These are phyloP conservation scores for Parazoanthus atlanticus DNA, from an alignment of 92 coral and sea anemone species.

Conservation along the genomic window DNA sequence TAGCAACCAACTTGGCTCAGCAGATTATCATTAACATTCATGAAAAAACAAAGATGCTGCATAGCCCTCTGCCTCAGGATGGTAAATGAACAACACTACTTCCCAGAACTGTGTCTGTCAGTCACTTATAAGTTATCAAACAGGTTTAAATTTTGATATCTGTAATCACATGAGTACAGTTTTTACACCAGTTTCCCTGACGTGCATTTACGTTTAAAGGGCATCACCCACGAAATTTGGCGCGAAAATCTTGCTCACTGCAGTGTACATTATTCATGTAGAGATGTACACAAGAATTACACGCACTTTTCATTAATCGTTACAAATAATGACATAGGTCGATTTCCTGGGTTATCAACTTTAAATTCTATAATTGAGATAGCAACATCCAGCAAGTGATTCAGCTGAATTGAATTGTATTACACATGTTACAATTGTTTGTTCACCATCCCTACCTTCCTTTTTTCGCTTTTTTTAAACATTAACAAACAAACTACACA, in stretches of 20 bases:
- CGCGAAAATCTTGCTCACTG: slow-evolving; percentile 27
- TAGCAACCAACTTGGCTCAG: slow-evolving; percentile 60
- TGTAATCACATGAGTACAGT: slow-evolving; percentile 43
- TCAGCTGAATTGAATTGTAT: slow-evolving; percentile 42
- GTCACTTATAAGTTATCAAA: slow-evolving; percentile 41
- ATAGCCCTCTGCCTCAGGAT: slow-evolving; percentile 61
- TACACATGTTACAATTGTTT: slow-evolving; percentile 44
- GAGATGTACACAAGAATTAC: slow-evolving; percentile 31
- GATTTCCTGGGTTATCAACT: slow-evolving; percentile 37
- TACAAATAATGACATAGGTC: slow-evolving; percentile 27
- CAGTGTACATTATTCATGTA: slow-evolving; percentile 33
- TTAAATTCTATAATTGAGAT: slow-evolving; percentile 41
- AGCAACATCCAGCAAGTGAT: slow-evolving; percentile 45
- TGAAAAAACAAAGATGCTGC: slow-evolving; percentile 58
- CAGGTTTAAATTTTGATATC: slow-evolving; percentile 41
- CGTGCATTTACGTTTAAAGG: slow-evolving; percentile 44
- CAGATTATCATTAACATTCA: slow-evolving; percentile 58
- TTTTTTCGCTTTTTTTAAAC: slow-evolving; percentile 30
- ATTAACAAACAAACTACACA: slow-evolving; percentile 42
- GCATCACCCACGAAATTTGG: slow-evolving; percentile 33
- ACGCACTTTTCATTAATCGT: slow-evolving; percentile 24
- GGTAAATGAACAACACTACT: slow-evolving; percentile 55
- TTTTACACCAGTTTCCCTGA: slow-evolving; percentile 41
- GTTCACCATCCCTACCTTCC: slow-evolving; percentile 44
- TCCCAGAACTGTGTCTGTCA: slow-evolving; percentile 46